These are phyloP conservation scores for Clanis bilineata DNA, from an alignment of 2,888 invertebrate genomes.

Conservation along the genomic window DNA sequence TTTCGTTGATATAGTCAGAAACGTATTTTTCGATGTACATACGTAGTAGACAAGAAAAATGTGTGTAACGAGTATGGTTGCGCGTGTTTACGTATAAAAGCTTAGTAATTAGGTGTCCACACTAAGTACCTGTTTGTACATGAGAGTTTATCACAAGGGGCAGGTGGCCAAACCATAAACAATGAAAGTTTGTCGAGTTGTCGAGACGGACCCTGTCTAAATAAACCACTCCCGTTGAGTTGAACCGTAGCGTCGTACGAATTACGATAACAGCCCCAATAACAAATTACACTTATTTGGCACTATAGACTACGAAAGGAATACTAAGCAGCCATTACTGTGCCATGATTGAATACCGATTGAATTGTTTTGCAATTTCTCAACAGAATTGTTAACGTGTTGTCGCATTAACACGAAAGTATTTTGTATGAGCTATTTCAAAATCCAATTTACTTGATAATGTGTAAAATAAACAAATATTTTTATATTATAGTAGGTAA, in stretches of 20 bases:
- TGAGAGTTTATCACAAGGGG: conserved; percentile 40
- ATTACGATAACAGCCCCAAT: conserved; percentile 3
- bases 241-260: conserved; percentile 18
- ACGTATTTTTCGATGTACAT: no score
- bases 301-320: no score
- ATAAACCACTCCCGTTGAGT: conserved; percentile 37
- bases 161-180: conserved; percentile 54
- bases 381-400: not conserved
- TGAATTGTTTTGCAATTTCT: not conserved
- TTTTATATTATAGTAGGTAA: not conserved
- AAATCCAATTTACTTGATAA: not conserved
- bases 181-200: conserved; percentile 49
- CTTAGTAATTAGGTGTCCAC: conserved; percentile 28
- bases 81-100: conserved; percentile 23
- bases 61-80: not conserved
- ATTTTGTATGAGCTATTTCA: not conserved
- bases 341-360: not conserved
- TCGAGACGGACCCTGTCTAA: conserved; percentile 52
- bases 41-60: no score
- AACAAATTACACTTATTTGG: conserved; percentile 5
- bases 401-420: not conserved
- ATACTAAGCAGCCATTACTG: not conserved
- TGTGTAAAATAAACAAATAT: not conserved
- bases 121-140: conserved; percentile 22
- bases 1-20: no score